These are phyloP conservation scores for Timandra comae DNA, from an alignment of 2,888 invertebrate genomes.

Conservation along the genomic window DNA sequence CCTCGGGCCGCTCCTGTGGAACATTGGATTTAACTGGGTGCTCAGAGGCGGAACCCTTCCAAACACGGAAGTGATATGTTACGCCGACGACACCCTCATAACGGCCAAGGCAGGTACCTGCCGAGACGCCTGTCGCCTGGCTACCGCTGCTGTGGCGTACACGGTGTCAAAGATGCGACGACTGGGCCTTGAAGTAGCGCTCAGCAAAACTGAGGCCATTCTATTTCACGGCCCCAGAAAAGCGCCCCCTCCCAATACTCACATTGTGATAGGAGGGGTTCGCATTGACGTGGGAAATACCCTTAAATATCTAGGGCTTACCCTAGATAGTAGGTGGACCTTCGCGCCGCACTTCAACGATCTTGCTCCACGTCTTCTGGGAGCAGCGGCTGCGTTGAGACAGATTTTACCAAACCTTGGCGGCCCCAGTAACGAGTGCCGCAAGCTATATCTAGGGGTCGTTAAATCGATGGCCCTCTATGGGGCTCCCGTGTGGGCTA, in stretches of 20 bases:
- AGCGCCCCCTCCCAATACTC: background rate
- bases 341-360: background rate
- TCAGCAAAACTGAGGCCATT: too few species aligned
- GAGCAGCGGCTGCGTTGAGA: constrained; percentile 1
- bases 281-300: background rate
- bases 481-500: background rate
- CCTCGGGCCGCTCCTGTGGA: too few species aligned
- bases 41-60: too few species aligned
- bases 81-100: too few species aligned
- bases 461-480: constrained; percentile 2
- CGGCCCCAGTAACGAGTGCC: background rate
- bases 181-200: too few species aligned
- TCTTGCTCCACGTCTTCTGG: background rate
- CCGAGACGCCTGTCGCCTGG: too few species aligned
- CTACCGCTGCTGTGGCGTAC: too few species aligned
- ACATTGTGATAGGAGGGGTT: background rate
- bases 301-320: background rate
- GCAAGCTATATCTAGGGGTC: background rate
- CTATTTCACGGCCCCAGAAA: background rate
- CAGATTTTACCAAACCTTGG: background rate
- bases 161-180: too few species aligned
- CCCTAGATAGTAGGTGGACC: background rate
- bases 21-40: too few species aligned
- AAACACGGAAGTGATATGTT: too few species aligned
- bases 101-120: too few species aligned